phyloP scores from a whole-genome alignment of 2,888 invertebrate genomes.

The Spodoptera littoralis region DNA sequence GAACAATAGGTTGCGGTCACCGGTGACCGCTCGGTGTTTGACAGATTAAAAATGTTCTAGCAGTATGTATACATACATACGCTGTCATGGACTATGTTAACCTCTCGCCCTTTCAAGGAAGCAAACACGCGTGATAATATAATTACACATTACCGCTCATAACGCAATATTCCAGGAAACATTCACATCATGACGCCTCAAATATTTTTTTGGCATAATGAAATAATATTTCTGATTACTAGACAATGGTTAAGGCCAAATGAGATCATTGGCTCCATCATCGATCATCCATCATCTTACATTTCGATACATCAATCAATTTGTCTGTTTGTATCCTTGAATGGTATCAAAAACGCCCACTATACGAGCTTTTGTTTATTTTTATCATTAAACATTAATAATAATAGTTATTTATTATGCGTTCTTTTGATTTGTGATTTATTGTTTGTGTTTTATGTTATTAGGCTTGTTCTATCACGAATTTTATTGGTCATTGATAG shows the following conservation, averaged over 20 bases:
- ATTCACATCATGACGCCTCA: background rate
- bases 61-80: too few relatives aligned
- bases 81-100: too few relatives aligned
- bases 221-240: slow-evolving; percentile 63
- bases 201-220: slow-evolving; percentile 41
- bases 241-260: slow-evolving; percentile 74
- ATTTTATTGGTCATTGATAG: too few relatives aligned
- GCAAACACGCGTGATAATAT: background rate
- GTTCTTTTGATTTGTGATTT: slow-evolving; percentile 37
- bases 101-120: too few relatives aligned
- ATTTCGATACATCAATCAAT: slow-evolving; percentile 84
- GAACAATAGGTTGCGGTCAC: too few relatives aligned
- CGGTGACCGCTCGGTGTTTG: too few relatives aligned
- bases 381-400: slow-evolving; percentile 42
- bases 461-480: slow-evolving; percentile 12
- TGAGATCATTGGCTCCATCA: slow-evolving; percentile 76
- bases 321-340: slow-evolving; percentile 43
- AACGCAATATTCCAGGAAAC: slow-evolving; percentile 17
- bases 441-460: slow-evolving; percentile 23
- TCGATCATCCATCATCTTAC: slow-evolving; percentile 71
- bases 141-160: slow-evolving; percentile 22
- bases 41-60: too few relatives aligned
- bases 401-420: slow-evolving; percentile 36
- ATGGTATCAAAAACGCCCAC: slow-evolving; percentile 49
- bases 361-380: slow-evolving; percentile 39